Percentiles rank a stretch among this genome's conserved stretches.
Conservation (phyloP, 2,797 vertebrate genomes). For the Galagoides demidoff region DNA sequence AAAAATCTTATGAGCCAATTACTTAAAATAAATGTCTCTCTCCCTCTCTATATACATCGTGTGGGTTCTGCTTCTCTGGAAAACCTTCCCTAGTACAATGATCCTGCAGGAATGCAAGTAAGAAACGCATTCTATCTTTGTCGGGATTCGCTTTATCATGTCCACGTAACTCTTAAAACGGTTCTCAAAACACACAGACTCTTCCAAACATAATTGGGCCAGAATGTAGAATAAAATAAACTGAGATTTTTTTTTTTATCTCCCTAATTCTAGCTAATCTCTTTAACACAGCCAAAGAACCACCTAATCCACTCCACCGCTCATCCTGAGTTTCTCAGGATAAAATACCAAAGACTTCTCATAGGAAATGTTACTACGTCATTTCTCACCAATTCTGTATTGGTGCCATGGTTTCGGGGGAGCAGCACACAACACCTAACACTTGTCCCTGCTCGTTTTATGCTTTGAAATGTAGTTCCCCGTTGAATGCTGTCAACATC, state of each 20-base stretch:
- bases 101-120: not conserved
- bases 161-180: conserved; percentile 10
- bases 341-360: not conserved
- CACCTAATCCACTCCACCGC: not conserved
- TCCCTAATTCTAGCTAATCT: conserved; percentile 12
- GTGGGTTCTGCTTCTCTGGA: conserved; percentile 37
- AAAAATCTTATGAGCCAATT: not conserved
- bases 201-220: not conserved
- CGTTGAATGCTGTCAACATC: not conserved
- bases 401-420: not conserved
- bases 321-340: not conserved
- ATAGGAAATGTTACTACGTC: not conserved
- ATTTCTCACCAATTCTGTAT: not conserved
- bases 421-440: not conserved
- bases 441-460: not conserved
- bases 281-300: not conserved
- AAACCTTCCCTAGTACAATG: not conserved
- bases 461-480: conserved; percentile 43
- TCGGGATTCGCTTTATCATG: not conserved
- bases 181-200: not conserved
- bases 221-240: conserved; percentile 10
- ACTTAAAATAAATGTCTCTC: conserved; percentile 9
- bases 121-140: not conserved
- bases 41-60: not conserved
- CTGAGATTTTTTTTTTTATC: not conserved